A percentile compares a stretch with the other conserved stretches of the same genome.
phyloP scores from a whole-genome alignment of 2,113 vertebrate species.

The Ranitomeya imitator region DNA sequence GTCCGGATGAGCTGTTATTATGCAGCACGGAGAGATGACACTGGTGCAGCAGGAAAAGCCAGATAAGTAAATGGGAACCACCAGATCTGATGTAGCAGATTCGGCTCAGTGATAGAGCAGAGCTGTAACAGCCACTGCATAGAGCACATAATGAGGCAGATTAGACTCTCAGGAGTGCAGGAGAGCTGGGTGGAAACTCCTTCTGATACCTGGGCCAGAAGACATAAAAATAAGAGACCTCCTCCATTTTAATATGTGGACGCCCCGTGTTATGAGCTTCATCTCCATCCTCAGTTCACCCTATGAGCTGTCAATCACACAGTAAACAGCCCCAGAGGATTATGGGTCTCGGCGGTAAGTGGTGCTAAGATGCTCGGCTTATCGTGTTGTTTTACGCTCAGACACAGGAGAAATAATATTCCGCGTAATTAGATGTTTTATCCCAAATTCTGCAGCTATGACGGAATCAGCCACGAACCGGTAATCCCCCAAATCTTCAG shows the following conservation, averaged over 20 bases:
- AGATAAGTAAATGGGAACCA: no score
- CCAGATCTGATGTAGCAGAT: no score
- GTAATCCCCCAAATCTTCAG: slow-evolving; percentile 17
- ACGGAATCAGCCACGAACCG: not conserved
- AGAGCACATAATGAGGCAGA: no score
- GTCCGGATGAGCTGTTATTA: no score
- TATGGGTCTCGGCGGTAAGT: slow-evolving; percentile 11
- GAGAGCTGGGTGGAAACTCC: not conserved
- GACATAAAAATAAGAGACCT: no score
- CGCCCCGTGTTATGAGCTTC: not conserved
- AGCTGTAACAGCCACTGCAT: no score
- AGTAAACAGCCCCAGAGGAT: not conserved
- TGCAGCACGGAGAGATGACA: no score
- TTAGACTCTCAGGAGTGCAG: no score
- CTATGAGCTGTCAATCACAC: not conserved
- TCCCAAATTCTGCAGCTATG: not conserved
- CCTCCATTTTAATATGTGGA: not conserved
- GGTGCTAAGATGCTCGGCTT: slow-evolving; percentile 19
- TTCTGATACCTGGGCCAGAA: no score
- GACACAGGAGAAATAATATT: not conserved
- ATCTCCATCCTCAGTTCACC: not conserved
- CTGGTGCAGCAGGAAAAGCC: no score
- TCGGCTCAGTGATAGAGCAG: no score
- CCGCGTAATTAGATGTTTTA: not conserved
- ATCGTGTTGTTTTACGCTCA: not conserved